Evolutionary conservation across 2,888 invertebrate genomes (phyloP).

Genomic region (Caenorhabditis drosophilae): DNA sequence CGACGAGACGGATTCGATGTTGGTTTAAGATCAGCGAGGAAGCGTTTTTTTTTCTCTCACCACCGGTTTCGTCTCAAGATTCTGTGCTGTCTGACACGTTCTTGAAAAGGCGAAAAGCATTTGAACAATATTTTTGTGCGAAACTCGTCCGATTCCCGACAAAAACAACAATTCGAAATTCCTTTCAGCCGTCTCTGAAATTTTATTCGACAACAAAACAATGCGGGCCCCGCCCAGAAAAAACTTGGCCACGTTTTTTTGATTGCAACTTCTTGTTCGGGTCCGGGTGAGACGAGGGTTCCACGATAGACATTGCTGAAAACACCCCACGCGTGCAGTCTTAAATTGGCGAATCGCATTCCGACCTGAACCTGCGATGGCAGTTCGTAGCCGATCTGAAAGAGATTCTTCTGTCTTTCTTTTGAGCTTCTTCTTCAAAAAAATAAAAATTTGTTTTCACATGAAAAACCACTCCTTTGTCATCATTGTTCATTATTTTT

Average conservation of each 20-base stretch:
- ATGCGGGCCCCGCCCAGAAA: not conserved
- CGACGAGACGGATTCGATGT: no score
- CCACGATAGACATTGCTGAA: constrained; percentile 49
- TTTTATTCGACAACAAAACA: not conserved
- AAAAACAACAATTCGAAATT: constrained; percentile 50
- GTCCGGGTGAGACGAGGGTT: constrained; percentile 27
- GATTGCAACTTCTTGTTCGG: constrained; percentile 50
- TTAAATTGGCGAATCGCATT: constrained; percentile 36
- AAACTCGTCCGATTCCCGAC: constrained; percentile 40
- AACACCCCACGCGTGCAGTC: constrained; percentile 43
- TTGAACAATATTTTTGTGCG: constrained; percentile 56
- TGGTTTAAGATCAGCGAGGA: no score
- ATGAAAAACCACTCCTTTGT: constrained; percentile 36
- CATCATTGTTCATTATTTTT: constrained; percentile 25
- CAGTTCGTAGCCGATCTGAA: constrained; percentile 40
- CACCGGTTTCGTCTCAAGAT: constrained; percentile 8
- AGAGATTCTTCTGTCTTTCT: not conserved
- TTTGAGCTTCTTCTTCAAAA: not conserved
- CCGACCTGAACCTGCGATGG: constrained; percentile 36
- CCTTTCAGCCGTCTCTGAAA: constrained; percentile 29
- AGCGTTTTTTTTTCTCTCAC: no score
- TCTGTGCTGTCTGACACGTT: constrained; percentile 11
- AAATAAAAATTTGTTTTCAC: not conserved
- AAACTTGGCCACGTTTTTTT: constrained; percentile 60
- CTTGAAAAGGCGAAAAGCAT: constrained; percentile 51